These are phyloP conservation scores for Penelope pileata DNA, from an alignment of 2,113 vertebrate genomes.

Conservation along the genomic window DNA sequence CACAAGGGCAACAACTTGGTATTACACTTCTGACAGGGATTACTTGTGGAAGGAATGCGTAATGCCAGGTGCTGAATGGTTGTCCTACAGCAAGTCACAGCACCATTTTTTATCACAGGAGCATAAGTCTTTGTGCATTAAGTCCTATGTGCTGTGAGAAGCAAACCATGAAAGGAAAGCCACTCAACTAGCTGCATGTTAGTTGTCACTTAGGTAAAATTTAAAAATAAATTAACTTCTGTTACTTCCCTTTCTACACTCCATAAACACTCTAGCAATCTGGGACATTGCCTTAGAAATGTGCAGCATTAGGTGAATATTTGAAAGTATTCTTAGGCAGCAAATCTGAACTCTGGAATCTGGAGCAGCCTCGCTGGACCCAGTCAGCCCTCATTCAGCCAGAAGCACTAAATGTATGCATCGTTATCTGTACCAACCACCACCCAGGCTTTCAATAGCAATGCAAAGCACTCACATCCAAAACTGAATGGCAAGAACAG, in stretches of 20 bases:
- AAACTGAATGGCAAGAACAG: background rate
- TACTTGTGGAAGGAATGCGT: background rate
- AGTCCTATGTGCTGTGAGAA: background rate
- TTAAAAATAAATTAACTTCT: background rate
- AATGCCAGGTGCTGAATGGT: background rate
- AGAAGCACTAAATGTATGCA: background rate
- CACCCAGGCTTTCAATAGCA: background rate
- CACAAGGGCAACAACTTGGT: background rate
- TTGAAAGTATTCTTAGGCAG: background rate
- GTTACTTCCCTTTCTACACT: background rate
- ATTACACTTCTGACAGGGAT: background rate
- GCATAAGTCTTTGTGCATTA: background rate
- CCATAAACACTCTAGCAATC: background rate
- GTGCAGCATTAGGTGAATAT: accelerated
- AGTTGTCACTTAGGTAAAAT: background rate
- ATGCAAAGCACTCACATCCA: background rate
- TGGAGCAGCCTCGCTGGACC: accelerated
- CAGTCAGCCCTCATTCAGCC: background rate
- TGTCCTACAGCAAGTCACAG: background rate
- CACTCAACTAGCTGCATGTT: background rate
- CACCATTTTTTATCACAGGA: background rate
- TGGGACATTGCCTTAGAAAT: accelerated
- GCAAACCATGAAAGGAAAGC: background rate
- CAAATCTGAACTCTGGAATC: background rate
- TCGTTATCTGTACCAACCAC: accelerated